These are phyloP conservation scores for Lagocephalus sceleratus DNA, from an alignment of 2,797 vertebrate species.

Conservation along the genomic window DNA sequence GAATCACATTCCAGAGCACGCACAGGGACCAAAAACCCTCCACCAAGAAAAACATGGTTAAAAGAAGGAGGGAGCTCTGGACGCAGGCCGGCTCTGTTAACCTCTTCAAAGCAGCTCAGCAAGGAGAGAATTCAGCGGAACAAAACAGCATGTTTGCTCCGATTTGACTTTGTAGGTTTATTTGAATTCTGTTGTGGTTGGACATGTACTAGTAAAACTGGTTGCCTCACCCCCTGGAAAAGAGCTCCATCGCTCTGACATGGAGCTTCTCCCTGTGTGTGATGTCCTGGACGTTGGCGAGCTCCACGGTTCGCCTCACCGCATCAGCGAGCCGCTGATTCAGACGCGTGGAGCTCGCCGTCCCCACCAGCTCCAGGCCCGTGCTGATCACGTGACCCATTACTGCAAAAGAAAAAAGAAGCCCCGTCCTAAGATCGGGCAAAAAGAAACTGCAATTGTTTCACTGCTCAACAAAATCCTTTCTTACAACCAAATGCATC, in stretches of 20 bases:
- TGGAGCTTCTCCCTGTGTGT: constrained; percentile 84
- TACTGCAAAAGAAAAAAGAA: constrained; percentile 68
- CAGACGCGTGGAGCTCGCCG: constrained; percentile 72
- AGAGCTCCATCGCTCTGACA: constrained; percentile 80
- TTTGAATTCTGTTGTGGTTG: not conserved
- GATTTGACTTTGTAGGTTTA: too few species aligned
- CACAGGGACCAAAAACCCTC: too few species aligned
- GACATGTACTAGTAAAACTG: not conserved
- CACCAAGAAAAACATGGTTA: too few species aligned
- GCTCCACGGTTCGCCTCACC: constrained; percentile 73
- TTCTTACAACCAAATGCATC: too few species aligned
- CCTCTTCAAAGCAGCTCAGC: too few species aligned
- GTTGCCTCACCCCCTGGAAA: constrained; percentile 85
- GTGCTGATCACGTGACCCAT: constrained; percentile 89
- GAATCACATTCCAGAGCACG: too few species aligned
- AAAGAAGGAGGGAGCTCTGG: too few species aligned
- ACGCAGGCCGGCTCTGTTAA: too few species aligned
- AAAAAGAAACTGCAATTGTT: not conserved
- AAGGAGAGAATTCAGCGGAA: too few species aligned
- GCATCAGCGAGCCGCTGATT: constrained; percentile 77
- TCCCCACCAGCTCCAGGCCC: constrained; percentile 82
- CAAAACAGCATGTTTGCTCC: too few species aligned
- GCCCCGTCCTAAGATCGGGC: too few species aligned
- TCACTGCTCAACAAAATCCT: too few species aligned
- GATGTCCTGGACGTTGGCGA: constrained; percentile 78